A percentile compares a stretch with the other conserved stretches of the same genome.
phyloP scores from a whole-genome alignment of 2,888 invertebrate genomes.

The Hyppa rectilinea region DNA sequence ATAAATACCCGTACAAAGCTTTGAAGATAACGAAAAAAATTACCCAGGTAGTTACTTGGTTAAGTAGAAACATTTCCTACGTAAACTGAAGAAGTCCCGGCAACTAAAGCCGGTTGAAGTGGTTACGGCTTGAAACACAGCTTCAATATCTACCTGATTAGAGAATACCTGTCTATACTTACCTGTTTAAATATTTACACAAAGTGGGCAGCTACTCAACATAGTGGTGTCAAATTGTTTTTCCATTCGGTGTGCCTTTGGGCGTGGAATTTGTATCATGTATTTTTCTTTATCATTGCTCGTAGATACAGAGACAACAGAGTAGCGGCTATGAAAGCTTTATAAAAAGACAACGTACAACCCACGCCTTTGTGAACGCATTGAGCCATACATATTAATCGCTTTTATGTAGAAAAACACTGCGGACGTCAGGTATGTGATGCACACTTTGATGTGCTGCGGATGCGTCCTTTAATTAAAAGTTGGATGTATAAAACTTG shows the following conservation, averaged over 20 bases:
- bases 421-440: constrained; percentile 45
- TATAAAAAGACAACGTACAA: constrained; percentile 77
- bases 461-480: constrained; percentile 7
- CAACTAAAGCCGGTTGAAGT: constrained; percentile 20
- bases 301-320: constrained; percentile 63
- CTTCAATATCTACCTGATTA: constrained; percentile 37
- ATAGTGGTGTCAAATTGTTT: constrained; percentile 35
- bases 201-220: constrained; percentile 32
- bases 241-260: constrained; percentile 31
- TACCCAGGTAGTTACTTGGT: constrained; percentile 23
- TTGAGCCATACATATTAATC: constrained; percentile 80
- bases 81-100: constrained; percentile 4
- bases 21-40: constrained; percentile 34
- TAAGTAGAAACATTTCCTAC: constrained; percentile 23
- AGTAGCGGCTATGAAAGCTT: constrained; percentile 71
- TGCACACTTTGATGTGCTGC: constrained; percentile 38
- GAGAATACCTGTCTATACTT: constrained; percentile 14
- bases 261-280: constrained; percentile 47
- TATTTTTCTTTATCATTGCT: constrained; percentile 69
- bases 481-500: not conserved
- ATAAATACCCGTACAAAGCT: constrained; percentile 36
- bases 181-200: constrained; percentile 47
- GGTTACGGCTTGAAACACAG: constrained; percentile 17
- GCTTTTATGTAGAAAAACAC: constrained; percentile 76
- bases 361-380: constrained; percentile 81